Evolutionary conservation across 2,797 vertebrate species (phyloP).

Genomic region (Coreius guichenoti): DNA sequence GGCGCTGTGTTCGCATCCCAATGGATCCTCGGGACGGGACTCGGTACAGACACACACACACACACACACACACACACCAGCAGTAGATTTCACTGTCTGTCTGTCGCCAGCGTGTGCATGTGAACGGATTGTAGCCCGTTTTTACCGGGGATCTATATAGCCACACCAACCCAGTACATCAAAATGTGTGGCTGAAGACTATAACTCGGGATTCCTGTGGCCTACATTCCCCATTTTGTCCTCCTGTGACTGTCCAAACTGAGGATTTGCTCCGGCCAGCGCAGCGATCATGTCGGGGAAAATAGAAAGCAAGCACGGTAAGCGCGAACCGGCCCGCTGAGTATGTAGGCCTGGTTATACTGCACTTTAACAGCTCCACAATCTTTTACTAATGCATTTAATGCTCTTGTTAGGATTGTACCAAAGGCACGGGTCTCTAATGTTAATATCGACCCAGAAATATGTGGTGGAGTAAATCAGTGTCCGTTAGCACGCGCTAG

Average conservation of each 20-base stretch:
- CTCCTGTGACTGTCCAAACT: conserved; percentile 8
- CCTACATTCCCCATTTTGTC: conserved; percentile 5
- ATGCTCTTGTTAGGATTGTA: neutral
- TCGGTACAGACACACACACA: conserved; percentile 24
- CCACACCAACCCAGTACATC: neutral
- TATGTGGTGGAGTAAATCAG: neutral
- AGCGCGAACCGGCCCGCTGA: conserved; percentile 62
- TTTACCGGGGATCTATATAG: neutral
- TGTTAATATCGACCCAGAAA: neutral
- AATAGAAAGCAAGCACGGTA: conserved; percentile 87
- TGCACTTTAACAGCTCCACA: neutral
- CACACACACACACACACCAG: conserved; percentile 30
- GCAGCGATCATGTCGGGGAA: conserved; percentile 80
- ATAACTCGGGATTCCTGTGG: neutral
- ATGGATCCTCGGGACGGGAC: conserved; percentile 28
- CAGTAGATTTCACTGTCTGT: conserved; percentile 7
- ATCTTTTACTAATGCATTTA: neutral
- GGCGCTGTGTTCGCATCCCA: conserved; percentile 51
- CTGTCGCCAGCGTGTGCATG: conserved; percentile 5
- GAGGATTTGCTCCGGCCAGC: conserved; percentile 27
- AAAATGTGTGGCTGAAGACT: conserved; percentile 42
- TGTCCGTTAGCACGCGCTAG: conserved; percentile 25
- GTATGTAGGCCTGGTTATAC: neutral
- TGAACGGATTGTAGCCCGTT: neutral
- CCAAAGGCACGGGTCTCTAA: neutral